Percentiles rank a stretch among this genome's conserved stretches.
phyloP scores from a whole-genome alignment of 1,140 invertebrate species.

The Phthorimaea operculella region DNA sequence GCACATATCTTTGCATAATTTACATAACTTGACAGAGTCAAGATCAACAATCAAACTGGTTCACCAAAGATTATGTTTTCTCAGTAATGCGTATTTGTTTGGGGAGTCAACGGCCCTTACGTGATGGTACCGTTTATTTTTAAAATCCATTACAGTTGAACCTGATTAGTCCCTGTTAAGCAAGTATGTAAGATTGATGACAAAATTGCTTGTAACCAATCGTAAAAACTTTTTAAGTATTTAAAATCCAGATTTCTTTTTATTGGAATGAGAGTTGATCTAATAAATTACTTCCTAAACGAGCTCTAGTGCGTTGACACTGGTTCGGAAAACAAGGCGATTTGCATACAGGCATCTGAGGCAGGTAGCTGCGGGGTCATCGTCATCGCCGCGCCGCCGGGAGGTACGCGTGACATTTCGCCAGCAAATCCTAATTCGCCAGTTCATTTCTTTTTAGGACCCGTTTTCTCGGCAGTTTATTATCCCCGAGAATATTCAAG shows the following conservation, averaged over 20 bases:
- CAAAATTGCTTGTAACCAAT: too few relatives aligned
- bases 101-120: constrained; percentile 22
- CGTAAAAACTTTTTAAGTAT: too few relatives aligned
- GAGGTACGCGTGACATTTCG: constrained; percentile 48
- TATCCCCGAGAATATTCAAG: neutral
- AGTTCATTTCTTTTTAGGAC: constrained; percentile 26
- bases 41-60: constrained; percentile 51
- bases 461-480: constrained; percentile 11
- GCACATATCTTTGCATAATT: constrained; percentile 51
- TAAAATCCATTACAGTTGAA: too few relatives aligned
- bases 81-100: constrained; percentile 22
- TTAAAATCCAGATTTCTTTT: too few relatives aligned
- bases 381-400: constrained; percentile 50
- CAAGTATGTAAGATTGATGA: too few relatives aligned
- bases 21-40: constrained; percentile 60
- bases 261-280: constrained; percentile 21
- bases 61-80: constrained; percentile 43
- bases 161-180: too few relatives aligned
- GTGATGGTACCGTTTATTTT: neutral
- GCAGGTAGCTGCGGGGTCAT: constrained; percentile 57
- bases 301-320: constrained; percentile 48
- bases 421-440: constrained; percentile 30
- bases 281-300: constrained; percentile 36
- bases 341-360: constrained; percentile 57
- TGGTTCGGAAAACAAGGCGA: constrained; percentile 48